Conservation (phyloP, 1,140 invertebrate genomes). For the Lepidotrigona ventralis region DNA sequence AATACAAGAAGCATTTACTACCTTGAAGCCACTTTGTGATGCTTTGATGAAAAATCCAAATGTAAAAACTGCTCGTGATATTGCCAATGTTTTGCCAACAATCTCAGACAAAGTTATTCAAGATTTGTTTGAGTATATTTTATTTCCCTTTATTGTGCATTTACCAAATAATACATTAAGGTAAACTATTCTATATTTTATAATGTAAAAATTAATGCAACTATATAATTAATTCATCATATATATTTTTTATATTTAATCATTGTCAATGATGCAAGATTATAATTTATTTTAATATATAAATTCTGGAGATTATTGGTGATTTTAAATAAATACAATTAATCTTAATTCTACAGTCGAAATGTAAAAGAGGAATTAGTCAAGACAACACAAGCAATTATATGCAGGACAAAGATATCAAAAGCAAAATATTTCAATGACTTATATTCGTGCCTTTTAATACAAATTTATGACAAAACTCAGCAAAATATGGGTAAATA, state of each 20-base stretch:
- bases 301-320: not conserved
- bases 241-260: not conserved
- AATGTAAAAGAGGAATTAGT: constrained; percentile 78
- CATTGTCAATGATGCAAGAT: not conserved
- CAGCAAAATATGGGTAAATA: constrained; percentile 78
- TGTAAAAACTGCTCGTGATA: constrained; percentile 67
- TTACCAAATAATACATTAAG: constrained; percentile 75
- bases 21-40: constrained; percentile 81
- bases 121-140: constrained; percentile 79
- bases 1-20: constrained; percentile 72
- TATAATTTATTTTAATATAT: not conserved
- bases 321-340: constrained; percentile 6
- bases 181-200: constrained; percentile 74
- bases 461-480: constrained; percentile 79
- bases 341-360: constrained; percentile 63
- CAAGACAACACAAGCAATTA: constrained; percentile 73
- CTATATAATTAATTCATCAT: not conserved
- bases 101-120: constrained; percentile 76
- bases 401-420: constrained; percentile 76
- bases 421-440: constrained; percentile 79
- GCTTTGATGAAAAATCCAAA: constrained; percentile 77
- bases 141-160: constrained; percentile 80
- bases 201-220: not conserved
- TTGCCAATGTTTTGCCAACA: constrained; percentile 67
- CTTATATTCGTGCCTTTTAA: constrained; percentile 77